These are phyloP conservation scores for Loriculus beryllinus DNA, from an alignment of 2,797 vertebrate genomes.

Conservation along the genomic window DNA sequence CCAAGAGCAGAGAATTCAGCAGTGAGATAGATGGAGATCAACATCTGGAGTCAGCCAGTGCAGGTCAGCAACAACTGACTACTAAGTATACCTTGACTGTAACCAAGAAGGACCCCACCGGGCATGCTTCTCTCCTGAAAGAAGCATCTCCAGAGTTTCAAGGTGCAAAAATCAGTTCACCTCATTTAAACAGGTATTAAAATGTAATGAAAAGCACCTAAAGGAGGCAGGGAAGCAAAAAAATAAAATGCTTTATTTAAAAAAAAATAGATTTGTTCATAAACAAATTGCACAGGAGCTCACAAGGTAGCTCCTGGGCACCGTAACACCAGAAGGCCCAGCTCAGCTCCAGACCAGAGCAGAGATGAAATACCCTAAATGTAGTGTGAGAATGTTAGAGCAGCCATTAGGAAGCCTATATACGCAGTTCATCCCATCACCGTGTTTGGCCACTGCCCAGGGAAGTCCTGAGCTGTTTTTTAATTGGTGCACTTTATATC, in stretches of 20 bases:
- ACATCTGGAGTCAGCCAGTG: not conserved
- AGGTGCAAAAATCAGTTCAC: not conserved
- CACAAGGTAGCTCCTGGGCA: not conserved
- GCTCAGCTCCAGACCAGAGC: not conserved
- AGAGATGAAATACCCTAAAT: not conserved
- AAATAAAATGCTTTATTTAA: not conserved
- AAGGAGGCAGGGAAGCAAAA: not conserved
- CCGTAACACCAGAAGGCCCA: not conserved
- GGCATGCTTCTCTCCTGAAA: not conserved
- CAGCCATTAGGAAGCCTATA: not conserved
- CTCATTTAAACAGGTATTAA: not conserved
- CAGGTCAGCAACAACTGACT: not conserved
- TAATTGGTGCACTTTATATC: not conserved
- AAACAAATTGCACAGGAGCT: not conserved
- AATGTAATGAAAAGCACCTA: not conserved
- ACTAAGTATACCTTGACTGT: not conserved
- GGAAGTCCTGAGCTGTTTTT: not conserved
- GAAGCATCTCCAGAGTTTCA: not conserved
- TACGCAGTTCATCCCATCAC: not conserved
- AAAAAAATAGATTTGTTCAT: not conserved
- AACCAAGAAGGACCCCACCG: not conserved
- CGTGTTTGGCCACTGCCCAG: not conserved
- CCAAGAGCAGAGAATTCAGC: not conserved
- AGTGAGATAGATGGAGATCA: not conserved
- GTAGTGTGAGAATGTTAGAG: fast-evolving